Percentiles rank a stretch among this genome's conserved stretches.
phyloP scores from a whole-genome alignment of 2,797 vertebrate species.

The Phataginus tricuspis region DNA sequence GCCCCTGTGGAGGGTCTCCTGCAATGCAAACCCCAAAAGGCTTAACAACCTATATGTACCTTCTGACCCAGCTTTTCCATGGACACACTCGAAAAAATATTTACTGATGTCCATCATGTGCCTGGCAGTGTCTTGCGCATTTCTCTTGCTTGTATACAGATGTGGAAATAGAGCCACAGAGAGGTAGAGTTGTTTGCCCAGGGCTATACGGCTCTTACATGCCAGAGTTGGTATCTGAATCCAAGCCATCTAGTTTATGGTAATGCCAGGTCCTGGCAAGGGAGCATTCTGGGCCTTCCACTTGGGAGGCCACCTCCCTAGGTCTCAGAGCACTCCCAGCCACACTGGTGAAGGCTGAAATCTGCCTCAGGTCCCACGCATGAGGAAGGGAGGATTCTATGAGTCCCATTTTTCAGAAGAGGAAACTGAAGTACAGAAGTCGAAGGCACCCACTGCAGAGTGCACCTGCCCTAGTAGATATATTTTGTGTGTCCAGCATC shows the following conservation, averaged over 20 bases:
- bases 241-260: neutral
- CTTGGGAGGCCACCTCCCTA: neutral
- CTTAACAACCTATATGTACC: neutral
- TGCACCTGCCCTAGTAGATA: no score
- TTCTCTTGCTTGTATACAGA: neutral
- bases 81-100: neutral
- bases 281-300: neutral
- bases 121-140: neutral
- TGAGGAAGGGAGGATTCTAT: neutral
- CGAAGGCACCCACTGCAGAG: no score
- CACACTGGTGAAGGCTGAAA: neutral
- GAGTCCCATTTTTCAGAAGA: neutral
- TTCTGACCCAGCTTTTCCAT: slow-evolving; percentile 30
- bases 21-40: neutral
- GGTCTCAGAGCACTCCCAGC: neutral
- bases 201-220: neutral
- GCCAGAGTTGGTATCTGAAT: neutral
- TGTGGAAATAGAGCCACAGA: neutral
- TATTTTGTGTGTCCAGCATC: rapidly evolving
- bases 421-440: neutral
- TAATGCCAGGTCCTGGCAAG: neutral
- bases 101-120: neutral
- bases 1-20: neutral
- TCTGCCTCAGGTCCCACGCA: neutral
- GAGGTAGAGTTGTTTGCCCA: neutral